These are phyloP conservation scores for Seriola quinqueradiata DNA, from an alignment of 2,113 vertebrate species.

Conservation along the genomic window DNA sequence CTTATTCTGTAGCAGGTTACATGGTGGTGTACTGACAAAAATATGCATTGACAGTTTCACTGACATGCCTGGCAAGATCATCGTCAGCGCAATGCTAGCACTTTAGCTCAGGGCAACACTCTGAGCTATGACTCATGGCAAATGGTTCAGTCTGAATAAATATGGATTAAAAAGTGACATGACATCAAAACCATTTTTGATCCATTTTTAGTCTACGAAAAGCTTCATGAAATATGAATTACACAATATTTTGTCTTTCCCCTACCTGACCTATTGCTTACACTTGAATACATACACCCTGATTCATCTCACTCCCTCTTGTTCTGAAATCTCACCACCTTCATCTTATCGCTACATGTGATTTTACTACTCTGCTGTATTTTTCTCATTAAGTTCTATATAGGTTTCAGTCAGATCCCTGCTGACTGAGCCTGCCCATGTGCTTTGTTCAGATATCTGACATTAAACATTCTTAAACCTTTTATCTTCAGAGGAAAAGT, in stretches of 20 bases:
- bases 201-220: conserved; percentile 51
- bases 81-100: conserved; percentile 49
- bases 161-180: conserved; percentile 60
- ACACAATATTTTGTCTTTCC: conserved; percentile 28
- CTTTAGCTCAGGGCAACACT: conserved; percentile 63
- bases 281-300: conserved; percentile 4
- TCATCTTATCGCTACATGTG: conserved; percentile 33
- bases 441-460: conserved; percentile 63
- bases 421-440: conserved; percentile 17
- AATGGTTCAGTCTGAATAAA: conserved; percentile 58
- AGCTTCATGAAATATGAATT: conserved; percentile 47
- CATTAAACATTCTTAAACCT: conserved; percentile 55
- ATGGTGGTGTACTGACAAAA: conserved; percentile 50
- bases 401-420: conserved; percentile 45
- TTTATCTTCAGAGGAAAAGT: conserved; percentile 58
- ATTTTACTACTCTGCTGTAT: conserved; percentile 11
- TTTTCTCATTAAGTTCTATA: conserved; percentile 48
- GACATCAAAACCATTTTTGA: conserved; percentile 58
- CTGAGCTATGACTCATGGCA: conserved; percentile 61
- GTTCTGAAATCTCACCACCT: conserved; percentile 18
- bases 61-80: conserved; percentile 65
- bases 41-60: conserved; percentile 67
- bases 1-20: conserved; percentile 40
- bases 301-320: neutral
- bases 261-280: conserved; percentile 12